phyloP scores from a whole-genome alignment of 53 echinoderm and acorn worm species.

The Stichopus horrens region DNA sequence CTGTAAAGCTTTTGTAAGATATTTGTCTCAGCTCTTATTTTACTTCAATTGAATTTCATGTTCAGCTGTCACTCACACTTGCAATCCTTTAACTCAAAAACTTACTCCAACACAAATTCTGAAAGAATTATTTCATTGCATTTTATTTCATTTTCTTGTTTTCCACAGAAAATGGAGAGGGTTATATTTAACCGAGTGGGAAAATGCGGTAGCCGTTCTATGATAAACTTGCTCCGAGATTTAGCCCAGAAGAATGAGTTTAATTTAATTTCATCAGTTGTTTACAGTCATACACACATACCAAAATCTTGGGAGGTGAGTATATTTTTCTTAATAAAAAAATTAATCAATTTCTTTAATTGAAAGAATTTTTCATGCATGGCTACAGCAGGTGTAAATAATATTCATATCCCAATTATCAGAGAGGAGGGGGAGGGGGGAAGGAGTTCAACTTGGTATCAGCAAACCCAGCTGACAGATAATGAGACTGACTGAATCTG shows the following conservation, averaged over 20 bases:
- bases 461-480: neutral
- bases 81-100: too few species aligned
- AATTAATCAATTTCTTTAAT: too few species aligned
- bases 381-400: too few species aligned
- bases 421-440: neutral
- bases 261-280: slow-evolving; percentile 66
- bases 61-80: too few species aligned
- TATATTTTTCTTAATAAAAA: neutral
- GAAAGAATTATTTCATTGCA: neutral
- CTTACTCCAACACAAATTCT: too few species aligned
- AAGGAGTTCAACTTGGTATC: neutral
- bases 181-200: slow-evolving; percentile 84
- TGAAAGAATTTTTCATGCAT: too few species aligned
- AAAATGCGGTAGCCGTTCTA: slow-evolving; percentile 85
- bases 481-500: too few species aligned
- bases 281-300: slow-evolving; percentile 62
- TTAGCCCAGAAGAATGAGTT: slow-evolving; percentile 67
- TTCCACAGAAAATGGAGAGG: slow-evolving; percentile 36
- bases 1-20: too few species aligned
- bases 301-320: slow-evolving; percentile 54
- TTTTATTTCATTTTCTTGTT: neutral
- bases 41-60: too few species aligned
- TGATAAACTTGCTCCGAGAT: slow-evolving; percentile 58
- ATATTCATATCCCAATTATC: neutral
- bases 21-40: too few species aligned